phyloP scores from a whole-genome alignment of 2,797 vertebrate species.

The Iguana delicatissima region DNA sequence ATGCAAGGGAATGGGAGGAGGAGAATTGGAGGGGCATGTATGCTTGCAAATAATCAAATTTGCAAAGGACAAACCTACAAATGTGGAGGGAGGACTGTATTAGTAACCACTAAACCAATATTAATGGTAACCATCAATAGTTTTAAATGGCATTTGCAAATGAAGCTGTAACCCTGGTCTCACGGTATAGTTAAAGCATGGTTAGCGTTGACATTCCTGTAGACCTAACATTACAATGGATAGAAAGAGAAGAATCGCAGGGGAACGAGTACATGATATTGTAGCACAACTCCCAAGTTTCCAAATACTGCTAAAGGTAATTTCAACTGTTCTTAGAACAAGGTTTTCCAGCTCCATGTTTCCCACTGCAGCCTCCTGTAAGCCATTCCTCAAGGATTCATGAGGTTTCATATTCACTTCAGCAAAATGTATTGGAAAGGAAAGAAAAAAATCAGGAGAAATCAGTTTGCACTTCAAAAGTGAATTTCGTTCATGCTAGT shows the following conservation, averaged over 20 bases:
- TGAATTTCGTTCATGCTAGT: not conserved
- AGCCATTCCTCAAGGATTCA: not conserved
- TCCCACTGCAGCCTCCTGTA: not conserved
- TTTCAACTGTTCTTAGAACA: not conserved
- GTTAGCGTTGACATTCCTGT: not conserved
- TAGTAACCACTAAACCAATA: not conserved
- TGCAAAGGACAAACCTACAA: no score
- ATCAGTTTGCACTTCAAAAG: not conserved
- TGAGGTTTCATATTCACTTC: not conserved
- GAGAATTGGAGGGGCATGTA: no score
- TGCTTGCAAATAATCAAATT: no score
- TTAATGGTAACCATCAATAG: not conserved
- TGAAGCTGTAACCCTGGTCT: not conserved
- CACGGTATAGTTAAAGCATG: not conserved
- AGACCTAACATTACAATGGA: not conserved
- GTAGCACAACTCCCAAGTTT: not conserved
- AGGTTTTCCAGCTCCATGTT: not conserved
- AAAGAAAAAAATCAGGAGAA: not conserved
- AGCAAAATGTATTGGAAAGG: not conserved
- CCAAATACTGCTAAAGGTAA: not conserved
- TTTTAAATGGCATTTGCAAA: not conserved
- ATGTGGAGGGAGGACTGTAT: no score
- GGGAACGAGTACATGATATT: not conserved
- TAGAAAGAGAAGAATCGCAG: not conserved
- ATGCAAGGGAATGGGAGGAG: no score